A percentile compares a stretch with the other conserved stretches of the same genome.
These are phyloP conservation scores for Eupithecia exiguata DNA, from an alignment of 2,888 invertebrate genomes.

Conservation along the genomic window DNA sequence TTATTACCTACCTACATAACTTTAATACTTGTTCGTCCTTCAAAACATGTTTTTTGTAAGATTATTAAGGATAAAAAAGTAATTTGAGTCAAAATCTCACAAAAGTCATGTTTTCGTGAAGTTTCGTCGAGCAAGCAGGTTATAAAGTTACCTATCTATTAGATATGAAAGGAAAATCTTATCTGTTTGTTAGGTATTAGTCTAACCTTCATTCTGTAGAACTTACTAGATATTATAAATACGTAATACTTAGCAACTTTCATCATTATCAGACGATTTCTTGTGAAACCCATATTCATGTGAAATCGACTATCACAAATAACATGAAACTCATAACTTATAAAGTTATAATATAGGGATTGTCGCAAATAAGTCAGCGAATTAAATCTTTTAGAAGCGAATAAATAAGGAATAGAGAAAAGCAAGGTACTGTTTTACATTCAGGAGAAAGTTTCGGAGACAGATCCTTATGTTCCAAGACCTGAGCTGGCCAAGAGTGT, in stretches of 20 bases:
- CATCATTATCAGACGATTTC: neutral
- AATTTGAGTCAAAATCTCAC: neutral
- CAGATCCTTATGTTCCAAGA: conserved; percentile 13
- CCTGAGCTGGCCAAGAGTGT: neutral
- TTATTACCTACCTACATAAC: too few relatives aligned
- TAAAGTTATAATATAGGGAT: neutral
- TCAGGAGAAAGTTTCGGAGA: conserved; percentile 21
- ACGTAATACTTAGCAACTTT: too few relatives aligned
- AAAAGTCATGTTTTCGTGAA: neutral
- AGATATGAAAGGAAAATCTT: too few relatives aligned
- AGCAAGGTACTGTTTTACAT: conserved; percentile 8
- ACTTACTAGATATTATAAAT: too few relatives aligned
- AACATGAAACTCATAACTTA: neutral
- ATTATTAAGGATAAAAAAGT: too few relatives aligned
- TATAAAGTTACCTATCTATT: neutral
- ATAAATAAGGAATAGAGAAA: conserved; percentile 9
- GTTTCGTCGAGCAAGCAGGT: neutral
- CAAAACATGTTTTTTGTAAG: too few relatives aligned
- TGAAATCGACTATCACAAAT: conserved; percentile 1
- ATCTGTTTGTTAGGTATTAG: too few relatives aligned
- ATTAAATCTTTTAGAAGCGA: conserved; percentile 11
- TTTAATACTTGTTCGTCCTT: too few relatives aligned
- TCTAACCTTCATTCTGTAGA: too few relatives aligned
- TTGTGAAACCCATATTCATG: neutral
- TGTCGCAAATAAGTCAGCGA: conserved; percentile 11